Conservation (phyloP, 2,113 vertebrate species). For the Glaucidium brasilianum region DNA sequence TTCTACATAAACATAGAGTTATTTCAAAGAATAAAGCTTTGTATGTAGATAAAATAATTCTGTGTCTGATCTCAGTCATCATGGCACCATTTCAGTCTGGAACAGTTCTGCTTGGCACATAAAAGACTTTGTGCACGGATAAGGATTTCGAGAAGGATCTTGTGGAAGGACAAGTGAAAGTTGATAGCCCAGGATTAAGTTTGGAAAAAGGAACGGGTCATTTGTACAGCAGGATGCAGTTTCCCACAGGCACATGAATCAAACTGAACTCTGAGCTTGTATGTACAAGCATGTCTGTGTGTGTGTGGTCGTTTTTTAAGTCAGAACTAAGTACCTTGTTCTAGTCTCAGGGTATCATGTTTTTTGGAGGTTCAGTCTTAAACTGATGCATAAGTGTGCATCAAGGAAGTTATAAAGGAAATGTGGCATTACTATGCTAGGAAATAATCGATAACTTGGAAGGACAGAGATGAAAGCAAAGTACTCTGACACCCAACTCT, state of each 20-base stretch:
- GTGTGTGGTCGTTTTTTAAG: neutral
- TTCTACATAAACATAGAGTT: neutral
- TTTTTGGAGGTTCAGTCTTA: neutral
- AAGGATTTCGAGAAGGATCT: neutral
- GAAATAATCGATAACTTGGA: neutral
- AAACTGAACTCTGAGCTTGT: accelerated
- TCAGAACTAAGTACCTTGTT: neutral
- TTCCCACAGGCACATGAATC: neutral
- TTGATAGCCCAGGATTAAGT: neutral
- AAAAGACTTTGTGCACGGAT: neutral
- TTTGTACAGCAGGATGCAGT: neutral
- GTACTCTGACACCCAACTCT: neutral
- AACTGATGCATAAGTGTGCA: neutral
- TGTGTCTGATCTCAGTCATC: neutral
- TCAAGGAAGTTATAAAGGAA: neutral
- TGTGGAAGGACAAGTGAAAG: neutral
- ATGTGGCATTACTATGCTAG: neutral
- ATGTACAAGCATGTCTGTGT: accelerated
- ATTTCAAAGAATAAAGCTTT: neutral
- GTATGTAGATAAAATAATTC: neutral
- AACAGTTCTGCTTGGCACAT: neutral
- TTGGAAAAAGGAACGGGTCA: neutral
- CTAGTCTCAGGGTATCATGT: accelerated
- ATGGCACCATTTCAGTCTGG: neutral
- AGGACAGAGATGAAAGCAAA: neutral